Conservation (phyloP, 2,888 invertebrate genomes). For the Podabrus alpinus region DNA sequence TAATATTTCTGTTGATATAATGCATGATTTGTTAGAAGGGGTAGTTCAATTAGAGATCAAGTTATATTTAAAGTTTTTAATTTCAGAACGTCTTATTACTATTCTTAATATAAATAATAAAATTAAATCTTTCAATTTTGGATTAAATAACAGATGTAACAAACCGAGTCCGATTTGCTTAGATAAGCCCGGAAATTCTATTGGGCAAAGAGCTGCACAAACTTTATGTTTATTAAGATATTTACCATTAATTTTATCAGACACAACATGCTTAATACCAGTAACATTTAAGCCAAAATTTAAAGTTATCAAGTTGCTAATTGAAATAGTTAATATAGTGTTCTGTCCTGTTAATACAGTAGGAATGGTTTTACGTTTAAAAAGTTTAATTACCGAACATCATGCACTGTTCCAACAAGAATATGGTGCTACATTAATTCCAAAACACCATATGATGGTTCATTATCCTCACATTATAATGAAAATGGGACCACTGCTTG, state of each 20-base stretch:
- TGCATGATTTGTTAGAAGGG: conserved; percentile 34
- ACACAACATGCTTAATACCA: neutral
- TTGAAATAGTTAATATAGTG: neutral
- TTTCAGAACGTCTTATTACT: neutral
- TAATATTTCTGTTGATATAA: conserved; percentile 25
- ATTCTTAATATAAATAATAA: neutral
- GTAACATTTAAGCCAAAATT: neutral
- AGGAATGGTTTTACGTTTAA: conserved; percentile 1
- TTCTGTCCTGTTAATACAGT: conserved; percentile 7
- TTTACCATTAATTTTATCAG: conserved; percentile 21
- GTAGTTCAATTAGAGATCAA: conserved; percentile 8
- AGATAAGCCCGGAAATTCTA: conserved; percentile 17
- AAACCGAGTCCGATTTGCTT: conserved; percentile 5
- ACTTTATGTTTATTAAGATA: conserved; percentile 18
- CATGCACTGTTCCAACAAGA: conserved; percentile 8
- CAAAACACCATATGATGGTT: conserved; percentile 22
- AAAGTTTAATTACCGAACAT: conserved; percentile 5
- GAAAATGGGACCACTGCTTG: conserved; percentile 20
- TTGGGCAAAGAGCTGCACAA: conserved; percentile 24
- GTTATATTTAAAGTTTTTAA: conserved; percentile 14
- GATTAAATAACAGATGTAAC: neutral
- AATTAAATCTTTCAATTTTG: neutral
- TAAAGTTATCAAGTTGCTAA: neutral
- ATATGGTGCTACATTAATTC: conserved; percentile 13
- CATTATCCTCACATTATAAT: conserved; percentile 15